phyloP scores from a whole-genome alignment of 1,140 invertebrate species.

The Anoplolepis gracilipes region DNA sequence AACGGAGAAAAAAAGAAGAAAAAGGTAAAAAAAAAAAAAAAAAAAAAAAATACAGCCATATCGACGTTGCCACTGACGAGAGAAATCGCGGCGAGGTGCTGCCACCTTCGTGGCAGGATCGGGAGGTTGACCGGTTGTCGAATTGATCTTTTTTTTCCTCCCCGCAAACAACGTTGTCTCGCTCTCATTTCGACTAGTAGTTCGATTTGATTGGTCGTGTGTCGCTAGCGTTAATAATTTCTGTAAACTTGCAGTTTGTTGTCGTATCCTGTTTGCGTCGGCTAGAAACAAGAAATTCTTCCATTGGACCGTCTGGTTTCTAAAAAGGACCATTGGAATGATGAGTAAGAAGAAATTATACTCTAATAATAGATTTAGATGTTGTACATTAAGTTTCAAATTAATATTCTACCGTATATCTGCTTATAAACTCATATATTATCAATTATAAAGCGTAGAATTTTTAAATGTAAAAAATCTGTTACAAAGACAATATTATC shows the following conservation, averaged over 20 bases:
- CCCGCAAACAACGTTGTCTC: constrained; percentile 29
- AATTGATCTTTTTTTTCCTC: constrained; percentile 81
- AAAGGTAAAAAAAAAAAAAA: constrained; percentile 11
- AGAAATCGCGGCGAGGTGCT: constrained; percentile 84
- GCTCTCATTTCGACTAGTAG: constrained; percentile 31
- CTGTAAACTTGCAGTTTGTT: neutral
- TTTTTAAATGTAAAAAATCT: neutral
- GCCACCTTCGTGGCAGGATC: constrained; percentile 79
- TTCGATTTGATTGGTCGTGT: constrained; percentile 37
- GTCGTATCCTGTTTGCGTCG: constrained; percentile 15
- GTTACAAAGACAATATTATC: neutral
- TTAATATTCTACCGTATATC: neutral
- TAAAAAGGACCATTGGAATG: neutral
- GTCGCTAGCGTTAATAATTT: constrained; percentile 20
- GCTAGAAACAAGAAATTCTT: neutral
- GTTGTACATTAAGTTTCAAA: neutral
- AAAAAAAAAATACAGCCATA: constrained; percentile 80
- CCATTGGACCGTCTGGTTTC: neutral
- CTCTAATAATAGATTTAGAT: neutral
- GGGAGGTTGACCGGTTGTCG: constrained; percentile 72
- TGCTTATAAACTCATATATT: too few species aligned
- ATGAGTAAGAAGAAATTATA: constrained; percentile 24
- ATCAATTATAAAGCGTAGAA: neutral
- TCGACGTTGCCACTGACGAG: constrained; percentile 79
- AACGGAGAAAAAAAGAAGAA: neutral